Percentiles rank a stretch among this genome's conserved stretches.
These are phyloP conservation scores for Diabrotica undecimpunctata DNA, from an alignment of 1,140 invertebrate genomes.

Conservation along the genomic window DNA sequence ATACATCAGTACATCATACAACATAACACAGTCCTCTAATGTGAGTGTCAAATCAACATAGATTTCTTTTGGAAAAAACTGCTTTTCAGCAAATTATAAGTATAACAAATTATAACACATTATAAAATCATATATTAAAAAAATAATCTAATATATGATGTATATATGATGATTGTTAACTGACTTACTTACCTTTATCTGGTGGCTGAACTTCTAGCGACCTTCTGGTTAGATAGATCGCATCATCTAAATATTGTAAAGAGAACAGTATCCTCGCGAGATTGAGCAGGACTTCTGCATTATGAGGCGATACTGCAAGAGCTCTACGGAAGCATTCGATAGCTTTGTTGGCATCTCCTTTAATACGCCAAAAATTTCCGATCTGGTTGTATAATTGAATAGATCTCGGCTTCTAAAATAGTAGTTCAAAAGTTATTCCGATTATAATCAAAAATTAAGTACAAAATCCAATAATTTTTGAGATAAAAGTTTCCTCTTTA, in stretches of 20 bases:
- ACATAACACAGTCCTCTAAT: too few relatives aligned
- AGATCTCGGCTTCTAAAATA: constrained; percentile 73
- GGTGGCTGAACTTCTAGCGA: constrained; percentile 64
- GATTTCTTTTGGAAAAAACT: too few relatives aligned
- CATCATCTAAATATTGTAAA: constrained; percentile 83
- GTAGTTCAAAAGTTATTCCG: constrained; percentile 13
- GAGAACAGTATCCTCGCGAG: constrained; percentile 80
- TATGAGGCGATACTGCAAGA: constrained; percentile 78
- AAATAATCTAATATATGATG: too few relatives aligned
- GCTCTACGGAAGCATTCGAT: constrained; percentile 86
- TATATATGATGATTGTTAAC: too few relatives aligned
- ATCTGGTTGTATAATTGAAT: constrained; percentile 84
- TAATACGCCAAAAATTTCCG: constrained; percentile 84
- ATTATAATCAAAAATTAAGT: constrained; percentile 8
- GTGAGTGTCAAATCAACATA: too few relatives aligned
- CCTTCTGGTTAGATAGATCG: constrained; percentile 76
- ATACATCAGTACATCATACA: too few relatives aligned
- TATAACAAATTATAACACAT: too few relatives aligned
- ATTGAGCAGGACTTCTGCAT: constrained; percentile 80
- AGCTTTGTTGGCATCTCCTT: constrained; percentile 76
- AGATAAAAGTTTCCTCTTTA: too few relatives aligned
- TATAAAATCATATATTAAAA: too few relatives aligned
- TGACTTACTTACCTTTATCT: constrained; percentile 58
- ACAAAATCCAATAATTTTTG: background rate
- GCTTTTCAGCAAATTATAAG: too few relatives aligned